Evolutionary conservation across 2,888 invertebrate species (phyloP), one percentile per base, ranked within the genome.

Genomic region (Apodemia duryi): DNA sequence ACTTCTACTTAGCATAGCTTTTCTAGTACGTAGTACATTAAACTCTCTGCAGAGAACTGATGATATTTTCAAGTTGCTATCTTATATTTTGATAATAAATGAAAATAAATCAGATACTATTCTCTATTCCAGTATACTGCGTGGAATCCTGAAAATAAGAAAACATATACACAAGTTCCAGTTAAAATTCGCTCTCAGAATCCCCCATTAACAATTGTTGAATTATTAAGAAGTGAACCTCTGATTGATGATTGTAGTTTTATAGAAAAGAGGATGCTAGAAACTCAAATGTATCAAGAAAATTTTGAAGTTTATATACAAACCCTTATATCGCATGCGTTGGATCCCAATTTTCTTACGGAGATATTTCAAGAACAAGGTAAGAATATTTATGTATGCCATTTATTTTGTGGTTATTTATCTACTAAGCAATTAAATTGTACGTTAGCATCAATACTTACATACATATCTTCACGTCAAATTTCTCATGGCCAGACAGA

Each of bases 241-340:
- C 93, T 94, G 21, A 86, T 94, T 43, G 94, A 95, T 68, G 94
- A 95, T 74, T 92, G 94, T 74, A 95, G 95, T 79, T 95, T 94
- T 77, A 94, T 96, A 67, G 95, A 95, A 71, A 95, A 95, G 77
- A 93, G 94, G 66, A 95, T 96, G 94, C 93, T 95, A 74, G 95
- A 96, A 71, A 95, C 95, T 65, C 94, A 95, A 74, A 94, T 94
- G 75, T 96, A 96, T 86, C 95, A 96, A 77, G 97, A 97, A 78
- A 96, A 96, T 81, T 98, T 97, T 81, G 97, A 97, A 92, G 97
- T 98, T 57, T 98, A 97, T 78, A 95, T 98, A 81, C 97, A 98
- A 83, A 97, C 97, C 3, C 93, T 98, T 77, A 97, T 97, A 78
- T 97, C 97, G 2, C 97, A 97, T 83, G 97, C 97, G 6, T 88